Percentiles rank a stretch among this genome's conserved stretches.
Conservation (phyloP, 2,113 vertebrate genomes). For the Colaptes auratus region DNA sequence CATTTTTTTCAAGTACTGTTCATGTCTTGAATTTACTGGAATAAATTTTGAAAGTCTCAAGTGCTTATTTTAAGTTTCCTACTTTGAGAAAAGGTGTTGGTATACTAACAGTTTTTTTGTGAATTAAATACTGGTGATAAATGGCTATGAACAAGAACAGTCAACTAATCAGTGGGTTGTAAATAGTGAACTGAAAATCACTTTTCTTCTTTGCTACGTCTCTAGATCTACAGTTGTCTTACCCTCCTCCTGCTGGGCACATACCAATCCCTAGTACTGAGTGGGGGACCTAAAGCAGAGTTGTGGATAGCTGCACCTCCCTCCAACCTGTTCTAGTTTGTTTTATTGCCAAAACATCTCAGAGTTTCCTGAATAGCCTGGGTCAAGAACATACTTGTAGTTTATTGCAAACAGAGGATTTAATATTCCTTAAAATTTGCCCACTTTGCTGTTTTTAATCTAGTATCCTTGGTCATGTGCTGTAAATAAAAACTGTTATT, state of each 20-base stretch:
- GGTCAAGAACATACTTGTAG: neutral
- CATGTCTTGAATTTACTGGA: neutral
- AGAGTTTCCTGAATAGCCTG: neutral
- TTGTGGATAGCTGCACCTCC: neutral
- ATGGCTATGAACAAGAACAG: neutral
- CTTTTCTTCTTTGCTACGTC: neutral
- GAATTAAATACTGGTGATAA: neutral
- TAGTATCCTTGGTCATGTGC: neutral
- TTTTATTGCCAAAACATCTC: conserved; percentile 24
- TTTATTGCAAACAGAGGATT: conserved; percentile 45
- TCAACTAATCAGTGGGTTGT: neutral
- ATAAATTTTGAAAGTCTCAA: neutral
- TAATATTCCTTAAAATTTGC: neutral
- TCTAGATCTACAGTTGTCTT: neutral
- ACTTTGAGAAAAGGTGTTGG: neutral
- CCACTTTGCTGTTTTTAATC: neutral
- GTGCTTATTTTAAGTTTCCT: neutral
- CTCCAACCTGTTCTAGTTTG: neutral
- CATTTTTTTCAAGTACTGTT: neutral
- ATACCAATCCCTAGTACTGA: neutral
- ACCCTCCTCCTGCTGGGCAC: neutral
- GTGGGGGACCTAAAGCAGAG: neutral
- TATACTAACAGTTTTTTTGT: neutral
- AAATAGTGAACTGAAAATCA: neutral
- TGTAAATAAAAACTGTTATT: neutral